phyloP scores from a whole-genome alignment of 2,797 vertebrate genomes.

The Epinephelus coioides region DNA sequence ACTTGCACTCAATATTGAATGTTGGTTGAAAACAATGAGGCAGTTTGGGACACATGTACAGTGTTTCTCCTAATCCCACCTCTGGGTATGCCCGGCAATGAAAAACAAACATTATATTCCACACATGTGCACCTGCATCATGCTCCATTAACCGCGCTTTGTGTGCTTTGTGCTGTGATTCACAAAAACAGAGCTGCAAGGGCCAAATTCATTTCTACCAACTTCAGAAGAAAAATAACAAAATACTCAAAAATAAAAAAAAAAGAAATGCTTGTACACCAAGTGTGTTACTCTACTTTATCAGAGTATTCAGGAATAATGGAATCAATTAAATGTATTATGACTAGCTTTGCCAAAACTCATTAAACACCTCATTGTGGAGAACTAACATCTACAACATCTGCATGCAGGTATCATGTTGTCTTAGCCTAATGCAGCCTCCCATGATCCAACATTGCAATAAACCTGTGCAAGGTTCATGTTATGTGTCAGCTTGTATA shows the following conservation, averaged over 20 bases:
- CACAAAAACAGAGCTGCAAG: conserved; percentile 10
- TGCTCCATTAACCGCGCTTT: background rate
- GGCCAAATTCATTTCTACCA: background rate
- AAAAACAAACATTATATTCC: conserved; percentile 26
- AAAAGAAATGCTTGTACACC: background rate
- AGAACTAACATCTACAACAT: background rate
- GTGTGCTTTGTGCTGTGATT: conserved; percentile 20
- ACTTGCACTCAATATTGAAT: conserved; percentile 12
- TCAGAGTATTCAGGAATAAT: background rate
- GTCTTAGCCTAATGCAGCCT: background rate
- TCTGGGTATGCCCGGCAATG: background rate
- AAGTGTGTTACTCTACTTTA: background rate
- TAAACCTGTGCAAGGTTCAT: background rate
- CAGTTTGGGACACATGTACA: conserved; percentile 4
- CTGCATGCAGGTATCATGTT: background rate
- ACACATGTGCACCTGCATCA: background rate
- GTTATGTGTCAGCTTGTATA: conserved; percentile 1
- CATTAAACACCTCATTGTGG: background rate
- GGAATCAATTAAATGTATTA: background rate
- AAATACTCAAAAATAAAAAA: background rate
- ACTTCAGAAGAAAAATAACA: background rate
- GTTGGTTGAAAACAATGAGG: conserved; percentile 12
- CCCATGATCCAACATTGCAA: conserved; percentile 2
- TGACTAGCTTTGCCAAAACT: background rate
- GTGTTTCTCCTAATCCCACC: conserved; percentile 10